A percentile compares a stretch with the other conserved stretches of the same genome.
Conservation (phyloP, 23 tunicate genomes). For the Trididemnum nubilum region DNA sequence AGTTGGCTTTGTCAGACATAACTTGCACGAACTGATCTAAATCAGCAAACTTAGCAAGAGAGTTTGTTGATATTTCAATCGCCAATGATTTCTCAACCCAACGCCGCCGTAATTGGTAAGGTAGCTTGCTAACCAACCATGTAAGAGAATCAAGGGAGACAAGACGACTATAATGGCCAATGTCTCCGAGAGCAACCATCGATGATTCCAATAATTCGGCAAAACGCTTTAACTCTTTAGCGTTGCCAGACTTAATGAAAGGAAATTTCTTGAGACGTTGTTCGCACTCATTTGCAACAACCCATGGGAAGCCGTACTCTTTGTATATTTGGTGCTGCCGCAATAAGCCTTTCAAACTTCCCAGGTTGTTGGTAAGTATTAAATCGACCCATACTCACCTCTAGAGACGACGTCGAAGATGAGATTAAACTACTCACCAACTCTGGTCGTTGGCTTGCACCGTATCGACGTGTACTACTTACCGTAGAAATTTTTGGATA, state of each 20-base stretch:
- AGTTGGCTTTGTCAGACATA: not conserved
- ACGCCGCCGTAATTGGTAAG: not conserved
- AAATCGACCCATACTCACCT: no score
- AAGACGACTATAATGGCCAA: not conserved
- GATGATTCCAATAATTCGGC: not conserved
- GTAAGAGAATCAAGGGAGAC: not conserved
- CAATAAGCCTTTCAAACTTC: no score
- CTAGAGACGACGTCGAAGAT: no score
- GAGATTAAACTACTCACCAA: no score
- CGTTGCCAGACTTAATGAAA: not conserved
- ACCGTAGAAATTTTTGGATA: no score
- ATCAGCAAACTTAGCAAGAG: not conserved
- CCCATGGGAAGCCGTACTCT: not conserved
- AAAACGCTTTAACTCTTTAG: not conserved
- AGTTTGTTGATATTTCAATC: not conserved
- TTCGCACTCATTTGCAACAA: not conserved
- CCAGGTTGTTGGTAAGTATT: no score
- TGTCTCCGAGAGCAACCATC: not conserved
- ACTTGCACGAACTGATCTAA: not conserved
- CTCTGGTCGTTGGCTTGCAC: no score
- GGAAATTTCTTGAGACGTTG: not conserved
- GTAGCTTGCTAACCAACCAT: not conserved
- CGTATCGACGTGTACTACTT: no score
- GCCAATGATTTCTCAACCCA: not conserved
- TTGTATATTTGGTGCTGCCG: not conserved